A percentile compares a stretch with the other conserved stretches of the same genome.
phyloP scores from a whole-genome alignment of 1,140 invertebrate species.

The Phortica variegata region DNA sequence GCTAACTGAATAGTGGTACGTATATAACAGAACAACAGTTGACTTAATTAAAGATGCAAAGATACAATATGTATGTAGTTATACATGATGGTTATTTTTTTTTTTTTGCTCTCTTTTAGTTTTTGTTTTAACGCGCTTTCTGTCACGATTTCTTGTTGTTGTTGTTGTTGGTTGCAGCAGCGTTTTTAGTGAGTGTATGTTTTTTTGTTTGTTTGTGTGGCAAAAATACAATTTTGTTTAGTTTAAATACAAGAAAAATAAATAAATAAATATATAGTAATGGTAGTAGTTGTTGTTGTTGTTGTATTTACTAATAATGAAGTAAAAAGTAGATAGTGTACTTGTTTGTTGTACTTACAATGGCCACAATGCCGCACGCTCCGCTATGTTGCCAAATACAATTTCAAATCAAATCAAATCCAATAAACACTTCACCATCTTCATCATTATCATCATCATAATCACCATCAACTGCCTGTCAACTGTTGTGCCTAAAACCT shows the following conservation, averaged over 20 bases:
- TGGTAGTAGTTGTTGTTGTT: constrained; percentile 23
- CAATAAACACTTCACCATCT: constrained; percentile 7
- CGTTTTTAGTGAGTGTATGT: too few relatives aligned
- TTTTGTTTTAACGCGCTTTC: too few relatives aligned
- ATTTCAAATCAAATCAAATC: constrained; percentile 8
- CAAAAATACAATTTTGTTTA: too few relatives aligned
- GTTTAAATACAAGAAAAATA: constrained; percentile 8
- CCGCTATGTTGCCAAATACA: constrained; percentile 16
- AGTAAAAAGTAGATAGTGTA: constrained; percentile 28
- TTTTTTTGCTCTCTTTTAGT: too few relatives aligned
- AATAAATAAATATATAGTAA: constrained; percentile 14
- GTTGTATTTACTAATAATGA: constrained; percentile 39
- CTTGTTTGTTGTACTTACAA: constrained; percentile 41
- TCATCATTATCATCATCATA: constrained; percentile 13
- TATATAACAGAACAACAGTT: constrained; percentile 42
- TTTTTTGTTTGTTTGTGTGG: too few relatives aligned
- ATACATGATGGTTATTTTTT: too few relatives aligned
- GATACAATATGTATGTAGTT: too few relatives aligned
- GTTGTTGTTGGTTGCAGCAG: too few relatives aligned
- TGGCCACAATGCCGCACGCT: constrained; percentile 48
- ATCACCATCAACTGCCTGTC: constrained; percentile 11
- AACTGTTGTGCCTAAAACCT: constrained; percentile 43
- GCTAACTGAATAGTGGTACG: too few relatives aligned
- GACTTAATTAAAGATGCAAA: too few relatives aligned
- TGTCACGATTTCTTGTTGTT: too few relatives aligned